phyloP scores from a whole-genome alignment of 2,113 vertebrate genomes.

The Eretmochelys imbricata region DNA sequence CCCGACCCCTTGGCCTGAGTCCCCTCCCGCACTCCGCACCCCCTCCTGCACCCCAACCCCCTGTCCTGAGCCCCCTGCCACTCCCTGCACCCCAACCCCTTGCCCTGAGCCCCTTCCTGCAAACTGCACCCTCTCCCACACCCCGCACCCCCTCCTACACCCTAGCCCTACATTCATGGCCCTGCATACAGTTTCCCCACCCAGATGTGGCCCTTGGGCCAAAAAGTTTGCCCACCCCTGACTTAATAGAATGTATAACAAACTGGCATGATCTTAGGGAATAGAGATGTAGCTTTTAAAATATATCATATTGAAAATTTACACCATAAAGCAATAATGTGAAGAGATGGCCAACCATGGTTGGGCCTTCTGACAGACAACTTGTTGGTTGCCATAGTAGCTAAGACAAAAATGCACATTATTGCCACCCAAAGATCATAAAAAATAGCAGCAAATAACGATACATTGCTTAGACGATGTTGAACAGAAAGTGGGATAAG shows the following conservation, averaged over 20 bases:
- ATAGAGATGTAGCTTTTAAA: neutral
- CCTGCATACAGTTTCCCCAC: no score
- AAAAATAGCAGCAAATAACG: neutral
- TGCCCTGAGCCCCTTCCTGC: no score
- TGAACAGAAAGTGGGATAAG: neutral
- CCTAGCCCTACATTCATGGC: no score
- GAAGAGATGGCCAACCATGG: neutral
- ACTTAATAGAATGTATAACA: neutral
- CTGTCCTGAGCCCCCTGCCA: no score
- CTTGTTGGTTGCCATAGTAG: neutral
- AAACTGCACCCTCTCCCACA: no score
- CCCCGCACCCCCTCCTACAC: no score
- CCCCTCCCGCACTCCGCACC: no score
- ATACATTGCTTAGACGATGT: neutral
- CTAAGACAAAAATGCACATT: neutral
- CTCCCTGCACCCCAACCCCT: no score
- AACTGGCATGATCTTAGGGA: neutral
- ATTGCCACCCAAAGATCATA: neutral
- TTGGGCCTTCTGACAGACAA: neutral
- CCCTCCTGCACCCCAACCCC: no score
- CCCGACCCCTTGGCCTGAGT: no score
- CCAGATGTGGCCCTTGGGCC: no score
- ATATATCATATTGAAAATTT: neutral
- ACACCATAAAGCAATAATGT: neutral
- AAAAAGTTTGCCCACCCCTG: no score